Evolutionary conservation across 2,888 invertebrate species (phyloP).

Genomic region (Clusia tigrina): DNA sequence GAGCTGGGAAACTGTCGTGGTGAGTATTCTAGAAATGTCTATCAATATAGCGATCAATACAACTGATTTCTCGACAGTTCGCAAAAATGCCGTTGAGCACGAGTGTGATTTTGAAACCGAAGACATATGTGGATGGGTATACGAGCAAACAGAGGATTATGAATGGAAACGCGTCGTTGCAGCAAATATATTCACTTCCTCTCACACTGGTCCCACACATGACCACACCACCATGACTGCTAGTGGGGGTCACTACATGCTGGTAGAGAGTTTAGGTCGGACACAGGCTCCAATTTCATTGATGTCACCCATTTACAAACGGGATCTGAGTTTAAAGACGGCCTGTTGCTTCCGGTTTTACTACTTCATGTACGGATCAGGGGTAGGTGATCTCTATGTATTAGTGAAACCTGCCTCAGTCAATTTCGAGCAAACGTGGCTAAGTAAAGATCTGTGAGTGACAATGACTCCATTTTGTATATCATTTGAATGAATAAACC

Average conservation of each 20-base stretch:
- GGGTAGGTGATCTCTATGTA: constrained; percentile 68
- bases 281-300: constrained; percentile 75
- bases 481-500: neutral
- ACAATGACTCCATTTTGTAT: neutral
- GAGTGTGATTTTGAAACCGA: constrained; percentile 64
- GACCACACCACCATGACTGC: constrained; percentile 76
- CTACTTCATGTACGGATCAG: constrained; percentile 82
- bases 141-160: constrained; percentile 71
- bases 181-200: constrained; percentile 41
- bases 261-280: constrained; percentile 76
- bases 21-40: constrained; percentile 28
- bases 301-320: constrained; percentile 74
- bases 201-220: constrained; percentile 73
- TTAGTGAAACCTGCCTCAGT: constrained; percentile 65
- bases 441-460: constrained; percentile 28
- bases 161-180: constrained; percentile 77
- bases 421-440: constrained; percentile 34
- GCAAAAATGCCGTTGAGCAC: constrained; percentile 30
- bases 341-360: constrained; percentile 73
- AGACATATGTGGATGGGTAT: constrained; percentile 80
- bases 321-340: constrained; percentile 62
- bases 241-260: constrained; percentile 79
- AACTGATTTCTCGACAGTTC: constrained; percentile 26
- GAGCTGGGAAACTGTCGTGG: constrained; percentile 70
- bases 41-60: neutral